Evolutionary conservation across 2,797 vertebrate species (phyloP).

Genomic region (Tokudaia muenninki): DNA sequence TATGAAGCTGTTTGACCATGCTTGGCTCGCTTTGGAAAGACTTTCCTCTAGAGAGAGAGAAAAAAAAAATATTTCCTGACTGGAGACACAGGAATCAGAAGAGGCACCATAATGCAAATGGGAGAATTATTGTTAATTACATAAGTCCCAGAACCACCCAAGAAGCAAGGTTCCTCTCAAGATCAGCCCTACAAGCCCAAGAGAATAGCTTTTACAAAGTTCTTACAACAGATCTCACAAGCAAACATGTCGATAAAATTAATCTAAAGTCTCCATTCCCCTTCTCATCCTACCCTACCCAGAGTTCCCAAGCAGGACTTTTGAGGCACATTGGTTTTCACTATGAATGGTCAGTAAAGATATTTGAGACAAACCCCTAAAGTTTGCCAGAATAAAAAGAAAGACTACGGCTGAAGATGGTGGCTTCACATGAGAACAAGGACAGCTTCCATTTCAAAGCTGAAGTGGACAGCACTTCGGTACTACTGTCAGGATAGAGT

Average conservation of each 20-base stretch:
- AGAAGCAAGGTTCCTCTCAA: neutral
- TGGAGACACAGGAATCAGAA: neutral
- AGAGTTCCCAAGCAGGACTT: neutral
- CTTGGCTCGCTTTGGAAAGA: neutral
- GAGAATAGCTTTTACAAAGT: neutral
- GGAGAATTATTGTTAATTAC: neutral
- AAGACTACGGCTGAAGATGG: neutral
- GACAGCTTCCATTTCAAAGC: neutral
- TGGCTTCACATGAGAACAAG: neutral
- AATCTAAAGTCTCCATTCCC: neutral
- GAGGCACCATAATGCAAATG: neutral
- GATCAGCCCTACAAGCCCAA: neutral
- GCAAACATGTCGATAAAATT: neutral
- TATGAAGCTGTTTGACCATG: neutral
- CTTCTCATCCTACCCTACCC: accelerated
- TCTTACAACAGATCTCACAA: neutral
- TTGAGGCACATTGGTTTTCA: neutral
- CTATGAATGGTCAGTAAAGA: neutral
- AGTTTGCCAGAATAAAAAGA: neutral
- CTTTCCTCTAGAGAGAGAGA: neutral
- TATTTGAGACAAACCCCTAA: neutral
- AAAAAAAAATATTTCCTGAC: neutral
- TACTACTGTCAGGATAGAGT: too few species aligned
- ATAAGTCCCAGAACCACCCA: neutral
- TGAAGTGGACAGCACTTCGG: neutral